Evolutionary conservation across 2,113 vertebrate genomes (phyloP), one percentile per base, ranked within the genome.

Genomic region (Corythoichthys intestinalis): DNA sequence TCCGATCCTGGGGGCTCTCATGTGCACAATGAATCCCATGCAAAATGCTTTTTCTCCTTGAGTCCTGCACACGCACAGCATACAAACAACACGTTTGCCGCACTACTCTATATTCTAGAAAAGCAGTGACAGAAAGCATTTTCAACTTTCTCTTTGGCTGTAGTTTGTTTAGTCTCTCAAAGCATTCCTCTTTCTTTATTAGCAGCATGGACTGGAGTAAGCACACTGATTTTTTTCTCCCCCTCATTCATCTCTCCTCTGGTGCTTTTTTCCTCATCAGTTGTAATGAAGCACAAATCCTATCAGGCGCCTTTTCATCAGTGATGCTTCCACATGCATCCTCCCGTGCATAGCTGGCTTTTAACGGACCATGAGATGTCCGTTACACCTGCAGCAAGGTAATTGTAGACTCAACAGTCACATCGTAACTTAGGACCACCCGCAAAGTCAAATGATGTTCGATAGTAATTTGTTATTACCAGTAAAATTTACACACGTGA

Each of bases 271-370:
- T 62, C 81, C 84, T 84, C 80, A 78, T 85, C 82, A 84, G 73
- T 80, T 83, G 81, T 88, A 86, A 87, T 83, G 81, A 86, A 86
- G 70, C 83, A 83, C 86, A 87, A 82, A 88, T 86, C 85, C 86
- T 76, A 86, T 87, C 82, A 82, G 67, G 77, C 77, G 83, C 84
- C 79, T 81, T 86, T 76, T 81, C 82, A 85, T 86, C 79, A 83
- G 67, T 72, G 66, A 59, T 75, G 71, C 75, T 67, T 76, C 74
- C 75, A 15, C 74, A 34, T n/a, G 53, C 17, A 52, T 60, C 80
- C 77, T 85, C 76, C 75, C 69, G 65, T 58, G 37, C 34, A 67
- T 67, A 61, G 52, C 47, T 71, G 67, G 72, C 54, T 74, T 78
- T 83, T 70, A 76, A 76, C 68, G 49, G n/a, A 20, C 52, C 8